A percentile compares a stretch with the other conserved stretches of the same genome.
phyloP scores from a whole-genome alignment of 2,797 vertebrate species.

The Tokudaia tokunoshimensis region DNA sequence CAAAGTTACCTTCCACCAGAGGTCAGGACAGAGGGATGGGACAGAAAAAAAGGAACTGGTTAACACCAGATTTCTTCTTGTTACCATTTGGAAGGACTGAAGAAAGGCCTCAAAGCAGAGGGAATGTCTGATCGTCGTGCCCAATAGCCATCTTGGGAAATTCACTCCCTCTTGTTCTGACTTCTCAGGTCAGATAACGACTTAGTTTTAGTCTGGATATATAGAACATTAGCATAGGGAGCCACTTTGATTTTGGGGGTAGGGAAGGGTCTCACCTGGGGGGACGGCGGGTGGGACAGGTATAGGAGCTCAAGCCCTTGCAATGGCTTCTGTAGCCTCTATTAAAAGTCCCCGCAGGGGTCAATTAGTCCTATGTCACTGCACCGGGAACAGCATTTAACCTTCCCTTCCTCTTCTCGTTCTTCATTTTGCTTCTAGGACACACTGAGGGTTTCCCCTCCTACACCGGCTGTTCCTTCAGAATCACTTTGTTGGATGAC shows the following conservation, averaged over 20 bases:
- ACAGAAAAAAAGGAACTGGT: neutral
- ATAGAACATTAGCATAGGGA: neutral
- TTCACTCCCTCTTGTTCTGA: neutral
- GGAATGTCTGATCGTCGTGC: neutral
- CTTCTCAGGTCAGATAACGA: neutral
- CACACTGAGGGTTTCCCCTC: neutral
- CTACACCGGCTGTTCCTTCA: neutral
- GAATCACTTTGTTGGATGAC: neutral
- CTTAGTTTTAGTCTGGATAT: neutral
- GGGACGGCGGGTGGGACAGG: neutral
- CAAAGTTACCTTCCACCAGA: neutral
- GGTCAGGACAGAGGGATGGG: no score
- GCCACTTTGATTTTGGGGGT: neutral
- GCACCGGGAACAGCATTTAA: neutral
- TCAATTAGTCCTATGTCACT: neutral
- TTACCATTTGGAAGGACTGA: neutral
- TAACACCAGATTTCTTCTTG: neutral
- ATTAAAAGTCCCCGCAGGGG: neutral
- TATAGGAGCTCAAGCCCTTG: neutral
- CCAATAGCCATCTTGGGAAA: neutral
- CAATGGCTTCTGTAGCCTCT: neutral
- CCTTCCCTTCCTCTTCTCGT: neutral
- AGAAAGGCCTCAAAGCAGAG: neutral
- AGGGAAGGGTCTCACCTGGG: neutral
- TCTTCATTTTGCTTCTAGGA: slow-evolving; percentile 25